A percentile compares a stretch with the other conserved stretches of the same genome.
Conservation (phyloP, 2,797 vertebrate genomes). For the Microchirus variegatus region DNA sequence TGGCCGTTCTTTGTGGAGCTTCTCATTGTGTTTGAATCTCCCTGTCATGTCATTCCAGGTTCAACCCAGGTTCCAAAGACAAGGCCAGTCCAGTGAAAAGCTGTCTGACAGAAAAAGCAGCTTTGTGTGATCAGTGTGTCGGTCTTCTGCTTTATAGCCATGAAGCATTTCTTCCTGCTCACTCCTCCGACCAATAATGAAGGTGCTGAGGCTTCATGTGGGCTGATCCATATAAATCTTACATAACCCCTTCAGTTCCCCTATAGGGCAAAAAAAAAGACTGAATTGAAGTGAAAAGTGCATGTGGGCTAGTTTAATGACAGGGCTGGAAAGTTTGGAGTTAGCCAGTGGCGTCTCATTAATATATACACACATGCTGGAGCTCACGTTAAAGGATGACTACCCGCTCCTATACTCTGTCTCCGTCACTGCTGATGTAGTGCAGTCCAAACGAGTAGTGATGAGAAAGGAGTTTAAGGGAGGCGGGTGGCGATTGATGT, state of each 20-base stretch:
- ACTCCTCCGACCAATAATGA: constrained; percentile 58
- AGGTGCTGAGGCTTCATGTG: constrained; percentile 74
- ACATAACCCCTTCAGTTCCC: constrained; percentile 83
- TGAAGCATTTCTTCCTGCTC: no score
- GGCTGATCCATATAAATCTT: constrained; percentile 80
- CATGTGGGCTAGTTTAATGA: constrained; percentile 69
- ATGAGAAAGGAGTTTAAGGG: constrained; percentile 47
- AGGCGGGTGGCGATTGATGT: constrained; percentile 56
- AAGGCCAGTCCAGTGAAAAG: no score
- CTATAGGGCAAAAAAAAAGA: constrained; percentile 51
- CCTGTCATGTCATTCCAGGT: no score
- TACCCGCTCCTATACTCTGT: constrained; percentile 49
- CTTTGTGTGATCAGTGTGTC: no score
- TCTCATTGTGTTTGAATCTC: no score
- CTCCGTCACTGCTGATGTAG: constrained; percentile 43
- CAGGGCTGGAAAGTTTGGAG: constrained; percentile 68
- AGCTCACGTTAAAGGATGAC: constrained; percentile 54
- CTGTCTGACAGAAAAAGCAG: no score
- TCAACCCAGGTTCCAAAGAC: no score
- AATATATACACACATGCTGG: constrained; percentile 58
- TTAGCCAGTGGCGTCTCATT: constrained; percentile 71
- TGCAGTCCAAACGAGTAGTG: constrained; percentile 32
- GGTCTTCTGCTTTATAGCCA: no score
- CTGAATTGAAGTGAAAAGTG: constrained; percentile 66
- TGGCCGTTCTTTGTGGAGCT: no score